phyloP scores from a whole-genome alignment of 2,797 vertebrate species.

The Tadarida brasiliensis region DNA sequence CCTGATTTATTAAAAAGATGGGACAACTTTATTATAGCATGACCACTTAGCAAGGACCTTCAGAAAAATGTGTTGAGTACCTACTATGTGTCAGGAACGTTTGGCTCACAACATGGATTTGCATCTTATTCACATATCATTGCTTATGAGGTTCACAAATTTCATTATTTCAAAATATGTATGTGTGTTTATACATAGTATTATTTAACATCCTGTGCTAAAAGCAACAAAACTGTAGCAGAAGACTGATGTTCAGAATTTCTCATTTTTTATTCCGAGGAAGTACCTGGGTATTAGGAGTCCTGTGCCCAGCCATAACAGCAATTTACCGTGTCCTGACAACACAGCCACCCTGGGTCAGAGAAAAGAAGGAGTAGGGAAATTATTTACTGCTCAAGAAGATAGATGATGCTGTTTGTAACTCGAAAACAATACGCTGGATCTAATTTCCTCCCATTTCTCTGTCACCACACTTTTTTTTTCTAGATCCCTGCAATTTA shows the following conservation, averaged over 20 bases:
- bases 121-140: background rate
- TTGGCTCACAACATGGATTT: background rate
- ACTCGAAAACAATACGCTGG: constrained; percentile 72
- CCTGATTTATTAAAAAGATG: background rate
- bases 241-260: constrained; percentile 53
- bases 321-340: constrained; percentile 69
- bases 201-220: constrained; percentile 54
- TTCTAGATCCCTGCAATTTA: constrained; percentile 95
- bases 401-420: constrained; percentile 73
- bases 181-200: background rate
- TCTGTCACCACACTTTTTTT: constrained; percentile 67
- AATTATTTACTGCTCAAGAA: constrained; percentile 79
- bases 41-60: background rate
- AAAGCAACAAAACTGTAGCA: constrained; percentile 1
- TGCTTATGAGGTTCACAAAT: background rate
- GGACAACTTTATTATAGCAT: background rate
- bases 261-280: constrained; percentile 58
- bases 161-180: background rate
- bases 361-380: constrained; percentile 61
- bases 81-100: background rate
- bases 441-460: constrained; percentile 69
- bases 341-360: constrained; percentile 63
- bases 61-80: background rate
- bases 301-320: constrained; percentile 1
- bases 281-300: background rate